Conservation (phyloP, 2,113 vertebrate species). For the Ceyx margarethae region DNA sequence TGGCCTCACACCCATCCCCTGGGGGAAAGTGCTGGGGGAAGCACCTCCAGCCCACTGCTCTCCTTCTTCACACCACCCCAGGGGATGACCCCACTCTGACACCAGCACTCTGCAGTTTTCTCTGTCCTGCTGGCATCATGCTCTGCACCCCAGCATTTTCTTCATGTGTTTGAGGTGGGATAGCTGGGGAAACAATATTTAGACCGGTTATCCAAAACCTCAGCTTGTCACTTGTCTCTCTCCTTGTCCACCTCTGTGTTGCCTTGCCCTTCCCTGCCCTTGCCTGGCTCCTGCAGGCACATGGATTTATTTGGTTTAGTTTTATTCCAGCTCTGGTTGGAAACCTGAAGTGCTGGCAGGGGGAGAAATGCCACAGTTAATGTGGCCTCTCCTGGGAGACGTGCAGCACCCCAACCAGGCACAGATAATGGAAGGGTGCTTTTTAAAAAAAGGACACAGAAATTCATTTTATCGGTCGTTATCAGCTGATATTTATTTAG, state of each 20-base stretch:
- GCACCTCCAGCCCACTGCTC: neutral
- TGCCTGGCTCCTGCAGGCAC: neutral
- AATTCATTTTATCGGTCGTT: conserved; percentile 18
- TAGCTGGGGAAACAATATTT: neutral
- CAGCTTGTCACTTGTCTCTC: neutral
- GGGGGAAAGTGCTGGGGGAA: neutral
- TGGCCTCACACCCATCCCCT: neutral
- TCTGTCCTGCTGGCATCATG: neutral
- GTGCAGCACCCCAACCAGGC: accelerated
- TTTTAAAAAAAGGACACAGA: neutral
- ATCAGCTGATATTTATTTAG: conserved; percentile 31
- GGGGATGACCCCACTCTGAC: neutral
- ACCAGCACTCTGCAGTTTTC: neutral
- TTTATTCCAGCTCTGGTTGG: neutral
- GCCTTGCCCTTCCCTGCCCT: neutral
- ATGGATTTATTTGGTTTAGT: neutral
- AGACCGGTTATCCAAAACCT: neutral
- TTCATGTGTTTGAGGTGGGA: neutral
- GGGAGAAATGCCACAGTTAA: neutral
- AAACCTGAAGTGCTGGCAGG: neutral
- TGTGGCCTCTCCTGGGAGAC: neutral
- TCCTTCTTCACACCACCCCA: neutral
- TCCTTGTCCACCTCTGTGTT: neutral
- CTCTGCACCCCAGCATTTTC: neutral
- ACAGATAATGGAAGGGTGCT: neutral